Evolutionary conservation across 23 tunicate genomes (phyloP), one percentile per base, ranked within the genome.

Genomic region (Ascidia mentula): DNA sequence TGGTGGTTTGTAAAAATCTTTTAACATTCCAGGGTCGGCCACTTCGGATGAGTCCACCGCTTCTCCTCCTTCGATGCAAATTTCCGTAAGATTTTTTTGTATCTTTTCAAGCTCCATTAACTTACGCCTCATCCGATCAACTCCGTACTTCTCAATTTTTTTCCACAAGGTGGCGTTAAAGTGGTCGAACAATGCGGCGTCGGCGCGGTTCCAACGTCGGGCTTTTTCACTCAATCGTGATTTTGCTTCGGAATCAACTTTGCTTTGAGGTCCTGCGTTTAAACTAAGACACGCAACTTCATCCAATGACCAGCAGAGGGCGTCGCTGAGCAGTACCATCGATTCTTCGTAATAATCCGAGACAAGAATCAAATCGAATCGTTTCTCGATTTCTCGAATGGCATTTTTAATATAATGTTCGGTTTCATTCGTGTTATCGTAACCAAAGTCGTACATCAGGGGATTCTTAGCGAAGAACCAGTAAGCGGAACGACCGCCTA

Each of bases 81-180:
- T 59, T 22, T 26, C 73, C 1, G 73, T 34, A n/a, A 75, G 30
- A 9, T 40, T 36, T 34, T 17, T 31, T 28, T 59, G 38, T 3
- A 72, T 74, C 32, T 84, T 36, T 15, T 31, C 22, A 1, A 86
- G 73, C 15, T 7, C 13, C 22, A 28, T 32, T 13, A 87, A 36
- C 53, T 74, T 8, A 5, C 3, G 1, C 1, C 20, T 28, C 91
- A 87, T 87, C 36, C 42, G 36, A 59, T 82, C 70, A 30, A 18
- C 31, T 15, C 91, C 91, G 46, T 60, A 87, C 1, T 9, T 35
- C 28, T 81, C 38, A 0, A 87, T 60, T 74, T 82, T 82, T 71
- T 59, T 36, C 81, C 85, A 82, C 32, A 87, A 74, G 35, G 77
- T 80, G 61, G 76, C 76, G 81, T 81, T 81, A 74, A 87, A 87